Evolutionary conservation across 2,113 vertebrate genomes (phyloP), one percentile per base, ranked within the genome.

Genomic region (Xenus cinereus): DNA sequence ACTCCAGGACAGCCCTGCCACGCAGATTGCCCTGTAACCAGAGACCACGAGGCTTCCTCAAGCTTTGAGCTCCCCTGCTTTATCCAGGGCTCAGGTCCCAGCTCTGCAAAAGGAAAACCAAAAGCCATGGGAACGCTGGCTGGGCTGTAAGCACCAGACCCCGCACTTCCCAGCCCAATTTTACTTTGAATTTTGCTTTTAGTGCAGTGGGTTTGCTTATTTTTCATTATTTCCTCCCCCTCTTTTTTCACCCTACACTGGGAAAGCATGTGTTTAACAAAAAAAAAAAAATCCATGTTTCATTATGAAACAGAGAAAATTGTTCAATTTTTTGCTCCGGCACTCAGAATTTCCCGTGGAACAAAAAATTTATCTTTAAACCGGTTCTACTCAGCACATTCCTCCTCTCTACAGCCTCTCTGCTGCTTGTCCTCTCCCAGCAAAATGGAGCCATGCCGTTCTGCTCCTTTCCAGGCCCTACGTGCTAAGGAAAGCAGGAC

Each of bases 21-120:
- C 85, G 75, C 74, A 74, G 74, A 63, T 0, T 66, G 59, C 82
- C 67, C 85, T n/a, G 62, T 13, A 91, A 82, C 75, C 93, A 93
- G 63, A 54, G 90, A 94, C 92, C 94, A 83, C 78, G 85, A 88
- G 57, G 50, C 20, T 93, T 89, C 74, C 93, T 62, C 43, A 95
- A 94, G 53, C 18, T 95, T 84, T 92, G 77, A 64, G 14, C 43
- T 95, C 54, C 72, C 60, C 68, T 87, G 26, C 28, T 92, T 78
- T 71, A 84, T 4, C 39, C 59, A 85, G 73, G 62, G 33, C 35
- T 91, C 39, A 82, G 62, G 69, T 90, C 82, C 41, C 82, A 87
- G 33, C n/a, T 88, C 74, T 76, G n/a, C 57, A 76, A 54, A 89
- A 73, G 63, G 71, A 89, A 96, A 95, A 50, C 23, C 54, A 91